Evolutionary conservation across 2,797 vertebrate species (phyloP).

Genomic region (Phylloscopus collybita): DNA sequence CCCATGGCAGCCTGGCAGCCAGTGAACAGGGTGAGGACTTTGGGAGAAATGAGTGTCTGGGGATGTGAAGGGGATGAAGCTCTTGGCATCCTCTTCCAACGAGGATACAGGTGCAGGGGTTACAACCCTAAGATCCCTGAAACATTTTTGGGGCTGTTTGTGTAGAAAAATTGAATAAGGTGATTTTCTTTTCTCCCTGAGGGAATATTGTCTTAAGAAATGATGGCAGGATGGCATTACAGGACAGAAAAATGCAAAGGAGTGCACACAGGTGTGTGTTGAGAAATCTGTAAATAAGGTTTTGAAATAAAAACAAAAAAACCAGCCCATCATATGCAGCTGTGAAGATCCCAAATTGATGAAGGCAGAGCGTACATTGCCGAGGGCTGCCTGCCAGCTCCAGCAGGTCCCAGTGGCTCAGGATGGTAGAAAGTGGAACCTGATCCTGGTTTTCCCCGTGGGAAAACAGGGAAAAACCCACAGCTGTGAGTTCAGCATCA

Average conservation of each 20-base stretch:
- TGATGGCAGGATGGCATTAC: slow-evolving; percentile 1
- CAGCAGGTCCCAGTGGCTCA: neutral
- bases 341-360: neutral
- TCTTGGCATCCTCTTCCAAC: neutral
- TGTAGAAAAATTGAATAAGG: neutral
- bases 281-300: neutral
- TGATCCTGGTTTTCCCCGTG: neutral
- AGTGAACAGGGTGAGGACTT: neutral
- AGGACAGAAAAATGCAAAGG: neutral
- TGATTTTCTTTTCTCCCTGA: neutral
- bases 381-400: neutral
- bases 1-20: neutral
- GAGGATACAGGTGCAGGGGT: neutral
- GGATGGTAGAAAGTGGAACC: neutral
- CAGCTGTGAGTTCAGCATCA: neutral
- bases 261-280: neutral
- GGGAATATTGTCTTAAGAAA: neutral
- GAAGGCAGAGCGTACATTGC: rapidly evolving
- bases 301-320: neutral
- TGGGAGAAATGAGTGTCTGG: neutral
- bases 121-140: neutral
- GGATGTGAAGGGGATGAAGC: neutral
- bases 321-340: neutral
- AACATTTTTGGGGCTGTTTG: neutral
- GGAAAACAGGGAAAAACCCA: neutral